Conservation (phyloP, 2,797 vertebrate genomes). For the Microhierax caerulescens region DNA sequence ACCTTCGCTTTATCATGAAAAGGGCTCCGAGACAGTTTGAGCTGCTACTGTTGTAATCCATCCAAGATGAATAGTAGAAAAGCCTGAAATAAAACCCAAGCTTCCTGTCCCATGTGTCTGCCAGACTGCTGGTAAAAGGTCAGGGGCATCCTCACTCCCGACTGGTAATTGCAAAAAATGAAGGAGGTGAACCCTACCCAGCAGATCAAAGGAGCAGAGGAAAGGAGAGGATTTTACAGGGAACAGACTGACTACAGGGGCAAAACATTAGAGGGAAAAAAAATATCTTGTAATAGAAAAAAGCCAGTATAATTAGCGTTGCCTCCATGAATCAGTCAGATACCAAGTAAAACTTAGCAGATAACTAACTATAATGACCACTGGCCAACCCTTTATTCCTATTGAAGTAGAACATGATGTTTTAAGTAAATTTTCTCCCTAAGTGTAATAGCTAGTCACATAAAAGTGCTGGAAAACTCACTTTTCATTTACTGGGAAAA, state of each 20-base stretch:
- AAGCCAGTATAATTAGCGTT: conserved; percentile 1
- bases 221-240: conserved; percentile 31
- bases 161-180: conserved; percentile 73
- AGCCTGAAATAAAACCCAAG: conserved; percentile 59
- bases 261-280: neutral
- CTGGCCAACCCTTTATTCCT: neutral
- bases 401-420: no score
- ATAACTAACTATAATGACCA: rapidly evolving
- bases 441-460: rapidly evolving
- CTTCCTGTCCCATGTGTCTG: conserved; percentile 77
- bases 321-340: neutral
- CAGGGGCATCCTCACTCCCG: conserved; percentile 70
- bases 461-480: neutral
- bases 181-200: conserved; percentile 68
- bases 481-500: neutral
- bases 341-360: neutral
- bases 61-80: conserved; percentile 66
- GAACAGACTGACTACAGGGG: conserved; percentile 14
- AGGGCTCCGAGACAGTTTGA: conserved; percentile 51
- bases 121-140: conserved; percentile 74
- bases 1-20: conserved; percentile 30
- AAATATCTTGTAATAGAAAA: neutral
- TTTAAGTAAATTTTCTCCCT: neutral
- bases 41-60: conserved; percentile 74
- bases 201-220: conserved; percentile 70